These are phyloP conservation scores for Lypha dubia DNA, from an alignment of 2,888 invertebrate species.

Conservation along the genomic window DNA sequence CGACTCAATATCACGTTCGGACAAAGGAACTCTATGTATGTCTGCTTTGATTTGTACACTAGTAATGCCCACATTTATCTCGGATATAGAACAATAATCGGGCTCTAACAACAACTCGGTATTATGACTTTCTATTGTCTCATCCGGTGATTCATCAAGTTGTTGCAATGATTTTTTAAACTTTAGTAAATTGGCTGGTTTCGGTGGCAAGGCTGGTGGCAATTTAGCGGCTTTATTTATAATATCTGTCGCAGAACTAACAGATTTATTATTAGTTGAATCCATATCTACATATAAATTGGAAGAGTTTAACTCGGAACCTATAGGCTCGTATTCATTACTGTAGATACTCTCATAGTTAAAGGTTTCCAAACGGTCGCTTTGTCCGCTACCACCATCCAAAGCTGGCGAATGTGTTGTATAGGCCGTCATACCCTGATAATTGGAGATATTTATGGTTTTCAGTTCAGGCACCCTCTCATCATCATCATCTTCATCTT, in stretches of 20 bases:
- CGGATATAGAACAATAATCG: slow-evolving; percentile 91
- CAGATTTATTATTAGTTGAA: slow-evolving; percentile 79
- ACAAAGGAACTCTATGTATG: slow-evolving; percentile 80
- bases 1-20: slow-evolving; percentile 72
- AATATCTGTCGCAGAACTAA: slow-evolving; percentile 77
- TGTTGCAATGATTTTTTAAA: slow-evolving; percentile 84
- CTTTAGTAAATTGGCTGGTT: slow-evolving; percentile 89
- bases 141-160: slow-evolving; percentile 77
- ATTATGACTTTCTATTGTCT: slow-evolving; percentile 63
- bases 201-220: slow-evolving; percentile 91
- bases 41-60: slow-evolving; percentile 85
- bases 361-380: slow-evolving; percentile 83
- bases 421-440: slow-evolving; percentile 73
- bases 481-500: slow-evolving; percentile 72
- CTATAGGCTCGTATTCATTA: slow-evolving; percentile 89
- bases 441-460: slow-evolving; percentile 70
- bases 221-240: slow-evolving; percentile 76
- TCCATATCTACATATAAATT: slow-evolving; percentile 88
- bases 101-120: slow-evolving; percentile 80
- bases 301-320: slow-evolving; percentile 82
- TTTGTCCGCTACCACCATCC: slow-evolving; percentile 48
- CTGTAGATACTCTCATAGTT: slow-evolving; percentile 88
- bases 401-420: slow-evolving; percentile 60
- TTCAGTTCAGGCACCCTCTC: slow-evolving; percentile 49
- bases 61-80: slow-evolving; percentile 84